phyloP scores from a whole-genome alignment of 2,888 invertebrate species.

The Latrodectus elegans region DNA sequence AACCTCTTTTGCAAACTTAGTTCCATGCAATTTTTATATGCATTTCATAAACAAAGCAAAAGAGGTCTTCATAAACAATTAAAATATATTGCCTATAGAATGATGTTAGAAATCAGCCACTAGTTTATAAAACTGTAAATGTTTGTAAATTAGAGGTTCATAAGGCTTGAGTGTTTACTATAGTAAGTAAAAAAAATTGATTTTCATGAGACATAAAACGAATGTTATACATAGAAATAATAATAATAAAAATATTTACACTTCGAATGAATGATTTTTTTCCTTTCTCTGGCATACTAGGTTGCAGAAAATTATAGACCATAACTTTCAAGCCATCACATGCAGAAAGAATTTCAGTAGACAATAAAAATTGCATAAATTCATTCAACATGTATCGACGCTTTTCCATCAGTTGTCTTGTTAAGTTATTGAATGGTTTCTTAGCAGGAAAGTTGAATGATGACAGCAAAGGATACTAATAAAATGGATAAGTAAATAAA shows the following conservation, averaged over 20 bases:
- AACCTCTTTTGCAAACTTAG: too few relatives aligned
- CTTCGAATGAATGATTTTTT: slow-evolving; percentile 75
- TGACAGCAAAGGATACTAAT: slow-evolving; percentile 85
- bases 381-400: slow-evolving; percentile 84
- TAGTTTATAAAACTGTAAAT: too few relatives aligned
- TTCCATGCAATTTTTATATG: too few relatives aligned
- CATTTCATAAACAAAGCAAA: too few relatives aligned
- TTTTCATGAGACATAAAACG: background rate
- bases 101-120: too few relatives aligned
- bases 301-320: slow-evolving; percentile 81
- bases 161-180: background rate
- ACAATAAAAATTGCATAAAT: slow-evolving; percentile 83
- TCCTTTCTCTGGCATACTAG: slow-evolving; percentile 82
- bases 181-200: background rate
- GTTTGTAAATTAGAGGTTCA: too few relatives aligned
- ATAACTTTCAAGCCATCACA: slow-evolving; percentile 81
- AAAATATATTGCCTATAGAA: too few relatives aligned
- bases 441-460: slow-evolving; percentile 91
- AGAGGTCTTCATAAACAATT: too few relatives aligned
- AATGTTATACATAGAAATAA: background rate
- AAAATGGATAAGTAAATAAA: slow-evolving; percentile 15
- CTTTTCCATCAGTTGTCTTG: slow-evolving; percentile 84
- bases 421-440: slow-evolving; percentile 94
- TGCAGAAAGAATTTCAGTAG: slow-evolving; percentile 79
- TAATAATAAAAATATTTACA: slow-evolving; percentile 71